Percentiles rank a stretch among this genome's conserved stretches.
phyloP scores from a whole-genome alignment of 1,140 invertebrate species.

The Tetranychus urticae region DNA sequence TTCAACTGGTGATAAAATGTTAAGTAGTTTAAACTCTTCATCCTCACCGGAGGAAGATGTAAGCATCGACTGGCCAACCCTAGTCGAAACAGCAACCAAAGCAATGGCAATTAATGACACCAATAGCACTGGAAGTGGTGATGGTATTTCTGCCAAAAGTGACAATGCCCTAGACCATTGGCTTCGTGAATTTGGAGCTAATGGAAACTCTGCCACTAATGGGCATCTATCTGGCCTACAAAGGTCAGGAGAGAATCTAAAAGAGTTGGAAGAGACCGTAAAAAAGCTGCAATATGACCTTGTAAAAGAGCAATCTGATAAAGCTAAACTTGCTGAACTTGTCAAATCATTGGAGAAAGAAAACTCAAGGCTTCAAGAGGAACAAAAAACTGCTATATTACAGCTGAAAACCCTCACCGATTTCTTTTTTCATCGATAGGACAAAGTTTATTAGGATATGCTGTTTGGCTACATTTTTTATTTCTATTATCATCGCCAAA shows the following conservation, averaged over 20 bases:
- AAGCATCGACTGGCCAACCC: constrained; percentile 44
- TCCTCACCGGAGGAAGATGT: not conserved
- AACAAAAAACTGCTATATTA: constrained; percentile 61
- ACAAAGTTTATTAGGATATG: not conserved
- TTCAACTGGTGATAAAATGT: not conserved
- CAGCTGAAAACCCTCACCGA: constrained; percentile 71
- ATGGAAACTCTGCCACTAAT: not conserved
- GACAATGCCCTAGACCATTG: constrained; percentile 1
- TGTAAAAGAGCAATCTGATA: constrained; percentile 17
- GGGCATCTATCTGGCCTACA: not conserved
- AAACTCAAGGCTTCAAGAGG: constrained; percentile 60
- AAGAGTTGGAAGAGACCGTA: constrained; percentile 19
- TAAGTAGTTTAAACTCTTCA: not conserved
- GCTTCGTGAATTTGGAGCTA: not conserved
- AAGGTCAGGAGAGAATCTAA: constrained; percentile 3
- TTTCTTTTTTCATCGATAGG: constrained; percentile 43
- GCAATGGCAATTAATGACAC: constrained; percentile 30
- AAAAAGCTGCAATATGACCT: constrained; percentile 18
- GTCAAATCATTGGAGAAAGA: constrained; percentile 44
- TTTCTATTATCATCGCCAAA: too few species aligned
- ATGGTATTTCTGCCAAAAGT: not conserved
- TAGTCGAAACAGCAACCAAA: constrained; percentile 47
- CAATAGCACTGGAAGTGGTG: not conserved
- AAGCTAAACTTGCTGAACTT: not conserved
- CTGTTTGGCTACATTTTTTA: too few species aligned